Evolutionary conservation across 2,113 vertebrate genomes (phyloP).

Genomic region (Coryphaenoides rupestris): DNA sequence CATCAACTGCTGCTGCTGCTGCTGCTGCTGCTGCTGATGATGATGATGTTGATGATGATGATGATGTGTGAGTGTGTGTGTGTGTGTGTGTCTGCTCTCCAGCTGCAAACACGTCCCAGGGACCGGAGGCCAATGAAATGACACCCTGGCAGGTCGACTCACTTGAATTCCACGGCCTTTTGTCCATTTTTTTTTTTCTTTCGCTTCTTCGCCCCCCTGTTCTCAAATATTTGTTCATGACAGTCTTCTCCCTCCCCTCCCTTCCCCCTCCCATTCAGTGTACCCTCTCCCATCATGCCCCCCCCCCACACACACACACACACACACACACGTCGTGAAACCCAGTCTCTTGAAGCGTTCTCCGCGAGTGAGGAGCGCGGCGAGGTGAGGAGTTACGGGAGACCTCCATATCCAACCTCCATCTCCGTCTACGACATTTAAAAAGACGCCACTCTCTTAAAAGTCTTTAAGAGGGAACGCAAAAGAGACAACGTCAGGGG

Average conservation of each 20-base stretch:
- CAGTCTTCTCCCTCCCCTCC: background rate
- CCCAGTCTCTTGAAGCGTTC: too few relatives aligned
- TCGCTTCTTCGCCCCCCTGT: background rate
- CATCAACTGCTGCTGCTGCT: constrained; percentile 21
- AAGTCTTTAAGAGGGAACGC: too few relatives aligned
- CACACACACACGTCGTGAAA: background rate
- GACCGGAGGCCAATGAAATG: constrained; percentile 25
- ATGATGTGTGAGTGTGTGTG: background rate
- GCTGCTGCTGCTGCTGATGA: too few relatives aligned
- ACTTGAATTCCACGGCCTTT: background rate
- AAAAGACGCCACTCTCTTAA: too few relatives aligned
- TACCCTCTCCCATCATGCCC: background rate
- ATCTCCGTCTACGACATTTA: too few relatives aligned
- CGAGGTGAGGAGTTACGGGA: too few relatives aligned
- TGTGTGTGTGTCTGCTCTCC: constrained; percentile 4
- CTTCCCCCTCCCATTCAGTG: background rate
- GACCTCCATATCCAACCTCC: too few relatives aligned
- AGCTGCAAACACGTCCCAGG: background rate
- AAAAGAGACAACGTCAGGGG: too few relatives aligned
- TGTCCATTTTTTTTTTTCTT: background rate
- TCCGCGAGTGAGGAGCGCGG: too few relatives aligned
- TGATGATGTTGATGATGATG: too few relatives aligned
- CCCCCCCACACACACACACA: background rate
- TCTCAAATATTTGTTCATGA: too few relatives aligned
- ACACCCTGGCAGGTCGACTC: constrained; percentile 26